Evolutionary conservation across 1,140 invertebrate species (phyloP), one percentile per base, ranked within the genome.

Genomic region (Dryas iulia): DNA sequence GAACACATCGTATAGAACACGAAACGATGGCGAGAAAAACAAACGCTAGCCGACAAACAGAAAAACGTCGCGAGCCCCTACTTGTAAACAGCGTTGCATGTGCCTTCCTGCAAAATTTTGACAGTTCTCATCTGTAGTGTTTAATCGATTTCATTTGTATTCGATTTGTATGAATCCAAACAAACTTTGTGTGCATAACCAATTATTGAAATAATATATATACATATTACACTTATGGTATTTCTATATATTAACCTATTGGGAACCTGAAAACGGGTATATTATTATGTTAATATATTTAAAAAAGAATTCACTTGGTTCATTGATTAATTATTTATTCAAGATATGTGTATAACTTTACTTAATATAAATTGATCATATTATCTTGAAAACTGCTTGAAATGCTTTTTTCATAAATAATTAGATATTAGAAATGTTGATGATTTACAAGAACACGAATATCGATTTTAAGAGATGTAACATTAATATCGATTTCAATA

Each of bases 61-160:
- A 79, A 78, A 69, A 76, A 78, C 70, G 76, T 84, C 76, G 80
- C 74, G 65, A 79, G 71, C 68, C 62, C 65, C 66, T 78, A 85
- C 84, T 86, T 85, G 89, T 91, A 91, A 91, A 91, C 89, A 91
- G 85, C 86, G 77, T 81, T 82, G 81, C 88, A 89, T 89, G 89
- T 82, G 88, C 79, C 81, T 79, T 87, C 79, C 84, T 90, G 89
- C 89, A 91, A 91, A 91, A 88, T 89, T 91, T 90, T 91, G 89
- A 91, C 89, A 91, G 77, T 66, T 88, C 74, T 74, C 66, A 81
- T 76, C 70, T 73, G 74, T 76, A 53, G 47, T 59, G 14, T 21
- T 47, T 6, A 53, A 67, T 61, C 66, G 66, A 67, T 61, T 67
- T 23, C n/a, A 31, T 14, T 7, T 47, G 2, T 18, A 47, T 8